Evolutionary conservation across 2,888 invertebrate genomes (phyloP).

Genomic region (Dinocampus coccinellae): DNA sequence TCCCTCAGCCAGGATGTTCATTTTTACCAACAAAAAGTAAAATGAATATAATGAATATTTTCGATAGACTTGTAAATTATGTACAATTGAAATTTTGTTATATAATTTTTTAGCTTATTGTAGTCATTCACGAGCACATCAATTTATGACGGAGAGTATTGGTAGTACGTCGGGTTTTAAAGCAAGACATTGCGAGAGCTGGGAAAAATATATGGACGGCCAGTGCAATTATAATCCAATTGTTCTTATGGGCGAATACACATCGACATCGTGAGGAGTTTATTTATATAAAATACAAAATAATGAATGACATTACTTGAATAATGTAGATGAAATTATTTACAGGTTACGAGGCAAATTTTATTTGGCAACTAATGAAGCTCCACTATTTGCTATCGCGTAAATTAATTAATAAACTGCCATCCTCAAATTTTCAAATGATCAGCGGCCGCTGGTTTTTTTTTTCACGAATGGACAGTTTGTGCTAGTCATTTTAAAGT

Average conservation of each 20-base stretch:
- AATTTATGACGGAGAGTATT: slow-evolving; percentile 58
- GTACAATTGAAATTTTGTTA: background rate
- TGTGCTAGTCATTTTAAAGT: slow-evolving; percentile 60
- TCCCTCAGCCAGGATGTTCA: slow-evolving; percentile 58
- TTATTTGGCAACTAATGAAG: slow-evolving; percentile 56
- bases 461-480: slow-evolving; percentile 28
- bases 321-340: background rate
- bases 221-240: slow-evolving; percentile 55
- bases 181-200: slow-evolving; percentile 54
- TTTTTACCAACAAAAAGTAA: slow-evolving; percentile 57
- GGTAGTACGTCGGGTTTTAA: slow-evolving; percentile 56
- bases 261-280: slow-evolving; percentile 56
- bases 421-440: slow-evolving; percentile 3
- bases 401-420: slow-evolving; percentile 40
- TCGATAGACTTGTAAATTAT: background rate
- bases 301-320: background rate
- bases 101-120: slow-evolving; percentile 50
- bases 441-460: background rate
- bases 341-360: slow-evolving; percentile 60
- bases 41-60: slow-evolving; percentile 5
- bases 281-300: slow-evolving; percentile 4
- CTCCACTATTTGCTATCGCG: slow-evolving; percentile 56
- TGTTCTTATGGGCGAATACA: slow-evolving; percentile 58
- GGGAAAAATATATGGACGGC: slow-evolving; percentile 55
- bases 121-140: slow-evolving; percentile 58